Percentiles rank a stretch among this genome's conserved stretches.
These are phyloP conservation scores for Ctenopoma kingsleyae DNA, from an alignment of 2,797 vertebrate genomes.

Conservation along the genomic window DNA sequence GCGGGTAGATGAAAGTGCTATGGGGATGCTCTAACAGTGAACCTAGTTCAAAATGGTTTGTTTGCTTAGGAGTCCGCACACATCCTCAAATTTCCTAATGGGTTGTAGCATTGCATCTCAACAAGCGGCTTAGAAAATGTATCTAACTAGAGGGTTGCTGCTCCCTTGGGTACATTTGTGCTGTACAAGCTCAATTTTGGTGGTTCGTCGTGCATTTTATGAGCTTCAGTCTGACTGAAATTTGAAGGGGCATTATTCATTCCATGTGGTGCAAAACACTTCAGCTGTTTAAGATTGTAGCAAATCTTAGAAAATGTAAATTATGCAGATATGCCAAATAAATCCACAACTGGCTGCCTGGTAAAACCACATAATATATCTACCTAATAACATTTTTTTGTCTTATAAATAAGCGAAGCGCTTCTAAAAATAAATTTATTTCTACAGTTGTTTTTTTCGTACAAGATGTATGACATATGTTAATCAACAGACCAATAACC, in stretches of 20 bases:
- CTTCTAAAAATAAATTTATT: slow-evolving; percentile 21
- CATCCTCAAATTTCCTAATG: slow-evolving; percentile 69
- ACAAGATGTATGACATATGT: background rate
- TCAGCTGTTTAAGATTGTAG: slow-evolving; percentile 62
- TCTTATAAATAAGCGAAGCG: slow-evolving; percentile 30
- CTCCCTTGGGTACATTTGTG: slow-evolving; percentile 69
- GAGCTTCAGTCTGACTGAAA: slow-evolving; percentile 60
- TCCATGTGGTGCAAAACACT: slow-evolving; percentile 64
- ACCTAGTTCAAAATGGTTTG: slow-evolving; percentile 51
- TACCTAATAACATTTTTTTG: slow-evolving; percentile 43
- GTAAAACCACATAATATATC: slow-evolving; percentile 52
- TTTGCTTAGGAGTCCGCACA: slow-evolving; percentile 63
- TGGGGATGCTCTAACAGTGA: slow-evolving; percentile 66
- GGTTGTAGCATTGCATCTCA: slow-evolving; percentile 63
- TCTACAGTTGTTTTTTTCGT: slow-evolving; percentile 15
- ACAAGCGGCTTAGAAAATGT: slow-evolving; percentile 71
- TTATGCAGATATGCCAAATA: slow-evolving; percentile 53
- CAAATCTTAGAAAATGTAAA: slow-evolving; percentile 70
- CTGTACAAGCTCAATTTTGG: slow-evolving; percentile 71
- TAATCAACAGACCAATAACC: background rate
- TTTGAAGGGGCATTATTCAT: slow-evolving; percentile 71
- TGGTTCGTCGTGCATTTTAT: slow-evolving; percentile 69
- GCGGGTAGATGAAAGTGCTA: slow-evolving; percentile 70
- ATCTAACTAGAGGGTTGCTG: slow-evolving; percentile 63
- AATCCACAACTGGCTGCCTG: slow-evolving; percentile 53